phyloP scores from a whole-genome alignment of 2,113 vertebrate genomes.

The Oxyura jamaicensis region DNA sequence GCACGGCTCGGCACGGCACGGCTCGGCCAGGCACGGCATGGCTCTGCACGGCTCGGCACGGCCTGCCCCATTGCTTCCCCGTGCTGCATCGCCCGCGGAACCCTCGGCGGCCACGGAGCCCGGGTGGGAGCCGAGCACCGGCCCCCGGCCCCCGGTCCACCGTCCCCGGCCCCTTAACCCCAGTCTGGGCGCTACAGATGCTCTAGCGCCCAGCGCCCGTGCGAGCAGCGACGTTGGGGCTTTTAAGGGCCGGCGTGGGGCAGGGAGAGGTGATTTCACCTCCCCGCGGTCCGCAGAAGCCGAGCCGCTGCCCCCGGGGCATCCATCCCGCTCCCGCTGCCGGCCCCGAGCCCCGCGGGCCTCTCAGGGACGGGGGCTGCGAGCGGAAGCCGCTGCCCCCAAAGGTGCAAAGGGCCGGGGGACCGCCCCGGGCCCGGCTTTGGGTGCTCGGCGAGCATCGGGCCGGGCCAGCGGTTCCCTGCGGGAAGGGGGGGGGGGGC shows the following conservation, averaged over 20 bases:
- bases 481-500: background rate
- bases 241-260: background rate
- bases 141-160: background rate
- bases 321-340: background rate
- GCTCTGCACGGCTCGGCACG: too few species aligned
- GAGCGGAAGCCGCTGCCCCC: background rate
- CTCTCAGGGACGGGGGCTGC: background rate
- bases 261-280: background rate
- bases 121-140: too few species aligned
- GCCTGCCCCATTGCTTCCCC: too few species aligned
- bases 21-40: background rate
- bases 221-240: background rate
- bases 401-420: background rate
- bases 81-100: too few species aligned
- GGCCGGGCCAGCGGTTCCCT: too few species aligned
- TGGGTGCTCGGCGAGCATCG: background rate
- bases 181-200: too few species aligned
- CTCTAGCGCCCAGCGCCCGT: fast-evolving
- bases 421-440: background rate
- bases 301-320: background rate
- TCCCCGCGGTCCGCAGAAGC: background rate
- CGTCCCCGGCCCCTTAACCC: background rate
- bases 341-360: background rate
- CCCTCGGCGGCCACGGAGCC: too few species aligned
- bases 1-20: background rate